These are phyloP conservation scores for Thalassophryne amazonica DNA, from an alignment of 2,797 vertebrate genomes.

Conservation along the genomic window DNA sequence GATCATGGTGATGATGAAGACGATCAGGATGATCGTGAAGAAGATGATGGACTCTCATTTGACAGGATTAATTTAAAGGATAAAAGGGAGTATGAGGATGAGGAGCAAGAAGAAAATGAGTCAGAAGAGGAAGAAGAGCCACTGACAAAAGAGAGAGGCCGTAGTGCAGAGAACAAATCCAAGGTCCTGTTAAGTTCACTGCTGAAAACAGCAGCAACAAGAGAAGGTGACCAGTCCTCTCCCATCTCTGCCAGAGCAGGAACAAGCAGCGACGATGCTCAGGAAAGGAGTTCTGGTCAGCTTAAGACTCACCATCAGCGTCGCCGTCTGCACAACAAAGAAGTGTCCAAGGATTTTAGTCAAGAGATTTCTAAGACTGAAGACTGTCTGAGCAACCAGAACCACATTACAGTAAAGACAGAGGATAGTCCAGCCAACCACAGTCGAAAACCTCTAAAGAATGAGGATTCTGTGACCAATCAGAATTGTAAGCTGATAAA, in stretches of 20 bases:
- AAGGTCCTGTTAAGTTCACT: slow-evolving; percentile 62
- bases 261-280: slow-evolving; percentile 84
- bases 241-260: slow-evolving; percentile 86
- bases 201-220: slow-evolving; percentile 65
- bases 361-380: slow-evolving; percentile 88
- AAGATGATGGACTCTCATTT: slow-evolving; percentile 43
- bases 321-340: slow-evolving; percentile 83
- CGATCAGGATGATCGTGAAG: slow-evolving; percentile 68
- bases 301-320: slow-evolving; percentile 83
- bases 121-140: slow-evolving; percentile 42
- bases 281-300: slow-evolving; percentile 76
- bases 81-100: slow-evolving; percentile 44
- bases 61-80: slow-evolving; percentile 48
- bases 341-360: slow-evolving; percentile 88
- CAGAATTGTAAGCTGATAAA: slow-evolving; percentile 85
- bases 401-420: slow-evolving; percentile 75
- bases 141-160: slow-evolving; percentile 36
- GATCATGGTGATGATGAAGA: slow-evolving; percentile 72
- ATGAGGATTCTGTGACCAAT: slow-evolving; percentile 81
- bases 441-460: slow-evolving; percentile 81
- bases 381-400: slow-evolving; percentile 79
- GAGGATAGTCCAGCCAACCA: slow-evolving; percentile 82
- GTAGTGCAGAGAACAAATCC: slow-evolving; percentile 39
- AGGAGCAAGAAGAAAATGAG: slow-evolving; percentile 46
- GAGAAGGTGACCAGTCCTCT: slow-evolving; percentile 82